Conservation (phyloP, 2,113 vertebrate genomes). For the Brevimyrus niger region DNA sequence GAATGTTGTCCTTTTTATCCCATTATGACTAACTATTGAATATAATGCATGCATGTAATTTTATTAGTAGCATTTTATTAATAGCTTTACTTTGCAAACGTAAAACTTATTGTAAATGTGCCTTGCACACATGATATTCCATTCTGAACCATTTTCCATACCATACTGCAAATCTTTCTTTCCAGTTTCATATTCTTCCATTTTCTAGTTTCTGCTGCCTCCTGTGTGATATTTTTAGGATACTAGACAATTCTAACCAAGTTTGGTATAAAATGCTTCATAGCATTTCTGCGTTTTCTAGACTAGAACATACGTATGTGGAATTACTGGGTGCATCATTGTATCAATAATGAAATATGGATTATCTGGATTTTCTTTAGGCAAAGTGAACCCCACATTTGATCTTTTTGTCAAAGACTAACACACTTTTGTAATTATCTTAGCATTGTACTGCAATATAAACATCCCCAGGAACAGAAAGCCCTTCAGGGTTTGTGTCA, state of each 20-base stretch:
- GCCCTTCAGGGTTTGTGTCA: background rate
- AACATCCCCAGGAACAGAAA: background rate
- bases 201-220: background rate
- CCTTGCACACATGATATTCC: constrained; percentile 55
- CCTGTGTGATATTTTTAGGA: constrained; percentile 6
- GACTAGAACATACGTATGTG: background rate
- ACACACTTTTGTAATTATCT: background rate
- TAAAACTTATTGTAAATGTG: constrained; percentile 47
- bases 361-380: background rate
- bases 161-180: background rate
- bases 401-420: background rate
- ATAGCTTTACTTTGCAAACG: background rate
- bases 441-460: background rate
- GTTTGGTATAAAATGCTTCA: background rate
- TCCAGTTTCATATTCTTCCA: constrained; percentile 2
- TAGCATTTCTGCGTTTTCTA: background rate
- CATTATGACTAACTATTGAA: background rate
- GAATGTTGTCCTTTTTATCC: background rate
- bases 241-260: background rate
- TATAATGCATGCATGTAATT: background rate
- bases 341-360: background rate
- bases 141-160: constrained; percentile 19
- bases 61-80: background rate
- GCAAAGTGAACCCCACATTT: background rate
- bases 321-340: background rate